Base-by-base conservation (phyloP, 2,113 vertebrate genomes). In the Microcebus lehilahytsara region DNA sequence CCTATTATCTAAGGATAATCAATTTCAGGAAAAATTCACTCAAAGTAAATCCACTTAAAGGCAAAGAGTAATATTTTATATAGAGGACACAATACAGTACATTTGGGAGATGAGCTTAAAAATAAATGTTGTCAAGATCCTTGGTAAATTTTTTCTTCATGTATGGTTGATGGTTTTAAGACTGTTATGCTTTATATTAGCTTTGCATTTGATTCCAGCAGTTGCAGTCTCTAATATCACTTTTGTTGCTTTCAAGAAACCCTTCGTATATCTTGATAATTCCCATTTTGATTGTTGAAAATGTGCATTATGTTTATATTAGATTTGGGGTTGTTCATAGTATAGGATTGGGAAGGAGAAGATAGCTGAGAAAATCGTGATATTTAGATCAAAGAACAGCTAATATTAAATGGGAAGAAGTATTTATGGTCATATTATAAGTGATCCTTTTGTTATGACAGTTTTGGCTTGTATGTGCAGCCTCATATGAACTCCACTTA, bases 221-320 rank as follows among this genome's bases (percentile, higher is more conserved):
- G 5, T 30, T 74, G 37, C 0, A 75, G 2, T 86, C 51, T 66
- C 8, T 85, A 42, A 20, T 40, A 27, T 30, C 14, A 81, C 27
- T 81, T n/a, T 3, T 20, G n/a, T 51, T 75, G 46, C 10, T 72
- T 93, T 83, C 22, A 85, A 85, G 58, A 91, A 83, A 40, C 77
- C 9, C 10, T 81, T 6, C 4, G 34, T 58, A 34, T 84, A 87
- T 80, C 51, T 75, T 85, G 5, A 53, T n/a, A 74, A 93, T 74
- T 94, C 87, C 2, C 46, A 12, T 17, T 95, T 72, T 72, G 3
- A 60, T 53, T 80, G 16, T 89, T 83, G 49, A 84, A 92, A 94
- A 74, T 80, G 51, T 49, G 2, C 7, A 56, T 60, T 75, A 37
- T 16, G 6, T 83, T 89, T 69, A n/a, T 67, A 72, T 89, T 95